Conservation (phyloP, 2,888 invertebrate genomes). For the Emesis russula region DNA sequence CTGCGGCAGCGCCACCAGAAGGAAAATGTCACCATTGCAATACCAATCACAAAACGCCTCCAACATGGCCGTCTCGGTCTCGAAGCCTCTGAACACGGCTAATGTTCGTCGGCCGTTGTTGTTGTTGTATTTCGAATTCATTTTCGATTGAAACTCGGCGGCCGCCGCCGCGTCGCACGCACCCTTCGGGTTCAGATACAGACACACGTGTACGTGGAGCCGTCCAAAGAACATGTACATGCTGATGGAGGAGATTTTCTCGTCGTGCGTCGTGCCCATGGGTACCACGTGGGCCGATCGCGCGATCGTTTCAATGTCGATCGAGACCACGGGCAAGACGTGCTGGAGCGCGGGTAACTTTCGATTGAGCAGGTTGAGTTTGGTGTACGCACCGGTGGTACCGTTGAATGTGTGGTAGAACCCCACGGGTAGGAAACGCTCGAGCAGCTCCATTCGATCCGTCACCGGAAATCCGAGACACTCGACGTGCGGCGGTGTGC, state of each 20-base stretch:
- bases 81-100: slow-evolving; percentile 32
- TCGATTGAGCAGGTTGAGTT: slow-evolving; percentile 17
- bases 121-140: slow-evolving; percentile 26
- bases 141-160: neutral
- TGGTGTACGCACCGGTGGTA: slow-evolving; percentile 11
- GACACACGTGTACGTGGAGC: slow-evolving; percentile 30
- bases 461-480: slow-evolving; percentile 30
- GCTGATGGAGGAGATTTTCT: slow-evolving; percentile 33
- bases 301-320: slow-evolving; percentile 29
- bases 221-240: slow-evolving; percentile 17
- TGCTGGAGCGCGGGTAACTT: slow-evolving; percentile 14
- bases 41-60: slow-evolving; percentile 30
- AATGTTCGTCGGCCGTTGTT: slow-evolving; percentile 4
- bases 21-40: slow-evolving; percentile 26
- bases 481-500: slow-evolving; percentile 26
- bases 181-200: slow-evolving; percentile 24
- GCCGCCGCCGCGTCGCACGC: neutral
- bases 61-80: slow-evolving; percentile 22
- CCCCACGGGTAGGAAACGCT: slow-evolving; percentile 27
- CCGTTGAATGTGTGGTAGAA: slow-evolving; percentile 24
- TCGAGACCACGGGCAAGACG: slow-evolving; percentile 29
- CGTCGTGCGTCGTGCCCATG: slow-evolving; percentile 35
- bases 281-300: slow-evolving; percentile 18
- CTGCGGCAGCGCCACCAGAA: slow-evolving; percentile 28
- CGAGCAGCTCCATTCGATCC: slow-evolving; percentile 23